Evolutionary conservation across 2,113 vertebrate species (phyloP), one percentile per base, ranked within the genome.

Genomic region (Brachyistius frenatus): DNA sequence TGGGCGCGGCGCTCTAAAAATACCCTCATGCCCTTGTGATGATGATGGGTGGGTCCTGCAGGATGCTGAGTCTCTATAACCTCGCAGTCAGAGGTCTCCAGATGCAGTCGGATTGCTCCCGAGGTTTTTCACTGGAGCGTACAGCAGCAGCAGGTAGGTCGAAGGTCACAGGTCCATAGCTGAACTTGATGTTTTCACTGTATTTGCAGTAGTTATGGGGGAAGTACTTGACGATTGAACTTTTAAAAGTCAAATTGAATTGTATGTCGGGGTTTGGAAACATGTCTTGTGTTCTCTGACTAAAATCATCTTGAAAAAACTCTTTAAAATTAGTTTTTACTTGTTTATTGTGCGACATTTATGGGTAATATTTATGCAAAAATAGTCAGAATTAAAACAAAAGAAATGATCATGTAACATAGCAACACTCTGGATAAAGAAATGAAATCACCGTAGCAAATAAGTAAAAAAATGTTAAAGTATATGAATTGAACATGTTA

Each of bases 41-140:
- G 90, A 73, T 57, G 89, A 83, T 91, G 92, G 92, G 92, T 85
- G 94, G 86, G 89, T 86, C 87, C 66, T 78, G 16, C 56, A 58
- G 78, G 93, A 93, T 95, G 93, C 91, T 92, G 81, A 55, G 83
- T 39, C 53, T 83, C 83, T 91, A 90, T 88, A 94, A 90, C 76
- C 71, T 73, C n/a, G 23, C 62, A 52, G 50, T 65, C 53, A 5
- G 73, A 71, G 53, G 61, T 66, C 62, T 83, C 47, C 62, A 52
- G 77, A 92, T 86, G 84, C 74, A 89, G 16, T 70, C 2, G 1
- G 31, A 61, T 52, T 44, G 55, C 65, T 35, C 44, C 53, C n/a
- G 36, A 76, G 62, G 47, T 80, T 67, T 68, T 55, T 50, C 23
- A 35, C 46, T 9, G 63, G 56, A 52, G n/a, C 77, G 5, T 15